Conservation (phyloP, 2,888 invertebrate species). For the Omphaloscelis lunosa region DNA sequence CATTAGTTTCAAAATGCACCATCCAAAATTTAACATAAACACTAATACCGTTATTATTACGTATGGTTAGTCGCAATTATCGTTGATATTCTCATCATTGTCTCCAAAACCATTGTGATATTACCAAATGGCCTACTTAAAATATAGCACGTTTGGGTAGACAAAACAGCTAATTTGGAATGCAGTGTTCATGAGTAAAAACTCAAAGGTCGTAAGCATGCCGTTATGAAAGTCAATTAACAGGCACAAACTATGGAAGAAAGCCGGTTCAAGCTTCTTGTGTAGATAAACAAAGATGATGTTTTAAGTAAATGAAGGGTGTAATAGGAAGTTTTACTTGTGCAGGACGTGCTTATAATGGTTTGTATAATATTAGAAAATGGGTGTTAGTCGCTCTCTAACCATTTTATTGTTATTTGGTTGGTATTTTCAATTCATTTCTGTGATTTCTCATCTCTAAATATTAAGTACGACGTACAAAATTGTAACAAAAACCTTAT, state of each 20-base stretch:
- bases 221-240: conserved; percentile 63
- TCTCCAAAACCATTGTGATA: conserved; percentile 51
- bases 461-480: neutral
- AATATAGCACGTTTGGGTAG: conserved; percentile 41
- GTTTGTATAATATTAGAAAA: conserved; percentile 22
- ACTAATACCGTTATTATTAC: conserved; percentile 41
- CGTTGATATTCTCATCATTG: conserved; percentile 61
- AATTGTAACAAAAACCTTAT: neutral
- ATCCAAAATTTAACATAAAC: conserved; percentile 24
- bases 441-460: neutral
- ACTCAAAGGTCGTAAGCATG: conserved; percentile 32
- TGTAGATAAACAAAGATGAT: conserved; percentile 46
- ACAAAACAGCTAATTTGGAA: conserved; percentile 59
- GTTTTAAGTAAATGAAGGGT: conserved; percentile 41
- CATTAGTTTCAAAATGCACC: conserved; percentile 22
- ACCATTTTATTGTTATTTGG: neutral
- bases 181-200: conserved; percentile 53
- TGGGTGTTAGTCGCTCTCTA: neutral
- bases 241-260: conserved; percentile 51
- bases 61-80: conserved; percentile 45
- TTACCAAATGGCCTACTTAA: conserved; percentile 65
- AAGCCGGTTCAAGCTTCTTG: conserved; percentile 35
- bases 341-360: conserved; percentile 23
- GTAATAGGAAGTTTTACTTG: conserved; percentile 28
- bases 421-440: neutral